Percentiles rank a stretch among this genome's conserved stretches.
Conservation (phyloP, 1,140 invertebrate species). For the Diploscapter pachys region DNA sequence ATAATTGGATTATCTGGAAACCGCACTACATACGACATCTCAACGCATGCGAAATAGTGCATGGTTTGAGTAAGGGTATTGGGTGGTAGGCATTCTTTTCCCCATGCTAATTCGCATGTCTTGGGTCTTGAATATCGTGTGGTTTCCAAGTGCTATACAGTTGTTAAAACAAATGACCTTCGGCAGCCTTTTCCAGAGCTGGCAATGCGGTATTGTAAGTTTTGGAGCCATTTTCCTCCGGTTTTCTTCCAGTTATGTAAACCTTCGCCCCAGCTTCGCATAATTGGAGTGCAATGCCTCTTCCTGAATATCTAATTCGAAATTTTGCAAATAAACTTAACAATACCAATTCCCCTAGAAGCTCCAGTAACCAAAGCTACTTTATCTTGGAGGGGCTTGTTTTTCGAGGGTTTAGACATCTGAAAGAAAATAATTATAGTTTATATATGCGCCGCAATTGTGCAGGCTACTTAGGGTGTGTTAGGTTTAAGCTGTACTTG, state of each 20-base stretch:
- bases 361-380: conserved; percentile 61
- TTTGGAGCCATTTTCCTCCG: conserved; percentile 8
- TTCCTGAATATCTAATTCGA: conserved; percentile 2
- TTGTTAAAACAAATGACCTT: conserved; percentile 2
- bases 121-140: too few species aligned
- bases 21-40: too few species aligned
- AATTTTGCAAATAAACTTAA: not conserved
- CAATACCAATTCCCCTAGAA: conserved; percentile 60
- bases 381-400: conserved; percentile 52
- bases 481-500: too few species aligned
- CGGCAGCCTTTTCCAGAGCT: conserved; percentile 24
- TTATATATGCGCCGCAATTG: too few species aligned
- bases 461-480: too few species aligned
- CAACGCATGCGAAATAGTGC: too few species aligned
- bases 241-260: conserved; percentile 34
- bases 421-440: too few species aligned
- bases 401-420: not conserved
- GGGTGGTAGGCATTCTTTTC: too few species aligned
- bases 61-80: too few species aligned
- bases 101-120: too few species aligned
- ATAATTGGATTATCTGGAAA: too few species aligned
- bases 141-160: too few species aligned
- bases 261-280: conserved; percentile 34
- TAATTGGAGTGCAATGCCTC: conserved; percentile 34
- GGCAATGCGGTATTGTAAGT: conserved; percentile 7